These are phyloP conservation scores for Drosophila kurseongensis DNA, from an alignment of 1,140 invertebrate genomes.

Conservation along the genomic window DNA sequence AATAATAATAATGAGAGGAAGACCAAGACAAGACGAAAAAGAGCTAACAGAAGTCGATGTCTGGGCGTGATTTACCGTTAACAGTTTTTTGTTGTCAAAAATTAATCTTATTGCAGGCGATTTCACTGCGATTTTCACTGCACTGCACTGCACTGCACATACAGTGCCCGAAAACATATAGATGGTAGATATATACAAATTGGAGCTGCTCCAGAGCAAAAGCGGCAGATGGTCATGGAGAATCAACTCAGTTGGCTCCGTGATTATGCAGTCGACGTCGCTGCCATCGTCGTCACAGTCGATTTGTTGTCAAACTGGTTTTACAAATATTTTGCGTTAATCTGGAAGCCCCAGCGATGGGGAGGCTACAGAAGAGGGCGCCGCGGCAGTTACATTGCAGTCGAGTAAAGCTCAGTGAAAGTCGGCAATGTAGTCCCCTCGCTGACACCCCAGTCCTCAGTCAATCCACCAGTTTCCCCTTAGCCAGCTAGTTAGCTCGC, in stretches of 20 bases:
- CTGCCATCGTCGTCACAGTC: conserved; percentile 64
- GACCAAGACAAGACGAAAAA: background rate
- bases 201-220: conserved; percentile 65
- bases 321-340: conserved; percentile 82
- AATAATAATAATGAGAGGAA: conserved; percentile 37
- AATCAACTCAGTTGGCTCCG: conserved; percentile 42
- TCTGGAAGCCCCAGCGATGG: conserved; percentile 59
- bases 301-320: conserved; percentile 83
- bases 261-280: conserved; percentile 71
- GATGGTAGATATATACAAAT: conserved; percentile 59
- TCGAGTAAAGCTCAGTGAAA: conserved; percentile 77
- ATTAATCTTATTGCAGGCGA: conserved; percentile 74
- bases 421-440: conserved; percentile 41
- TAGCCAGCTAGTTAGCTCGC: conserved; percentile 37
- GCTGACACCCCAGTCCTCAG: background rate
- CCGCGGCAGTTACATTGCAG: conserved; percentile 68
- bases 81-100: conserved; percentile 68
- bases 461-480: background rate
- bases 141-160: conserved; percentile 46
- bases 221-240: conserved; percentile 66
- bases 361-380: conserved; percentile 16
- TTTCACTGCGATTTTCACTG: conserved; percentile 74
- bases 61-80: conserved; percentile 75
- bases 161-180: conserved; percentile 13
- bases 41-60: conserved; percentile 28